Evolutionary conservation across 2,113 vertebrate genomes (phyloP), one percentile per base, ranked within the genome.

Genomic region (Prietella phreatophila): DNA sequence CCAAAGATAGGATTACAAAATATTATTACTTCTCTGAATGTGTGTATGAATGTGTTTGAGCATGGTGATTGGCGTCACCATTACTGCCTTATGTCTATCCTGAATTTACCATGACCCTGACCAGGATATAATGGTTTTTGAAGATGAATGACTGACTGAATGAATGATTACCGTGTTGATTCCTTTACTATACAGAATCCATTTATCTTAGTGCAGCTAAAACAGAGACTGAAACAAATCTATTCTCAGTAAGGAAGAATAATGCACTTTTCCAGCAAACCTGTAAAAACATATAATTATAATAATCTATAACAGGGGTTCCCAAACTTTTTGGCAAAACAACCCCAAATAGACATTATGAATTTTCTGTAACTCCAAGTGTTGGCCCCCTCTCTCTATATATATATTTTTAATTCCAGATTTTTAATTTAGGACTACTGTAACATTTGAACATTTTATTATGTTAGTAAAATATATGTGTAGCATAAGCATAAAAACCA

Each of bases 1-100:
- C 14, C 22, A 65, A 69, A 56, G 61, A 78, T 50, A 20, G 33
- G 67, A 63, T 22, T 47, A 82, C 27, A 86, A 82, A 89, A n/a
- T 58, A 47, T 42, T 5, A 20, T 39, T 47, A 75, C 20, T 75
- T 47, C 42, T n/a, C 42, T n/a, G 75, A 50, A n/a, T 13, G 71
- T 25, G 20, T 20, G 36, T 25, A 15, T 36, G 36, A 75, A 25
- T 25, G 71, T 75, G 17, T 73, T 3, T 76, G 73, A 47, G 42
- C 73, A 50, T 47, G 13, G 22, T 76, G 73, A 27, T 42, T 27
- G 11, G 73, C 0, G 19, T 76, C 11, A 42, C 25, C 14, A 47
- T 47, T 27, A 22, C 9, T 76, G 42, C 11, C 73, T 76, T 27
- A 50, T 50, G 39, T 50, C 11, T 11, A 8, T 4, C 22, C 25